phyloP scores from a whole-genome alignment of 2,888 invertebrate genomes.

The Marasmarcha lunaedactyla region DNA sequence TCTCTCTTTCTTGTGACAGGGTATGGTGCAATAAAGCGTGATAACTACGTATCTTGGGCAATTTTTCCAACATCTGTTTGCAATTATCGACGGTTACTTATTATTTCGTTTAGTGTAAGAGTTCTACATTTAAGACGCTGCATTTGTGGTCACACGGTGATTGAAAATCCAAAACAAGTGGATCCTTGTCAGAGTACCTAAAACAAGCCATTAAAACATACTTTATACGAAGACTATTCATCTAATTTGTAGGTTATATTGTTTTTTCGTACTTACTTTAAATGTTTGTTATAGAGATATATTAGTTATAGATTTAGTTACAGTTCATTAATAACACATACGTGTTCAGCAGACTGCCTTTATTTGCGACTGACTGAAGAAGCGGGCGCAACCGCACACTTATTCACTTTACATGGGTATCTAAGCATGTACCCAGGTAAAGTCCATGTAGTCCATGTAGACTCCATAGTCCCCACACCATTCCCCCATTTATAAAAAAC shows the following conservation, averaged over 20 bases:
- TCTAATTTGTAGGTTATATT: constrained; percentile 6
- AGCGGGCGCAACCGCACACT: too few species aligned
- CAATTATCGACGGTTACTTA: constrained; percentile 8
- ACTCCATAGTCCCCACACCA: too few species aligned
- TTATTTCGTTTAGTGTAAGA: constrained; percentile 9
- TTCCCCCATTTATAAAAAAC: too few species aligned
- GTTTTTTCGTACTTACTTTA: constrained; percentile 7
- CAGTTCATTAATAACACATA: too few species aligned
- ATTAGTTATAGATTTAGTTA: too few species aligned
- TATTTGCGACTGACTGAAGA: too few species aligned
- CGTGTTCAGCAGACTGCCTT: too few species aligned
- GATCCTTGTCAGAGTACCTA: constrained; percentile 8
- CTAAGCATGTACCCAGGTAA: too few species aligned
- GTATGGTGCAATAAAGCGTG: constrained; percentile 5
- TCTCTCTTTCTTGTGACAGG: constrained; percentile 3
- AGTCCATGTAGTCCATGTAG: too few species aligned
- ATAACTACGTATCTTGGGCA: constrained; percentile 8
- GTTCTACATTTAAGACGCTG: constrained; percentile 1
- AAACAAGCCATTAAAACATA: constrained; percentile 5
- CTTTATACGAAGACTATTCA: background rate
- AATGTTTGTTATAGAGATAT: constrained; percentile 8
- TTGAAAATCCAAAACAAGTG: constrained; percentile 7
- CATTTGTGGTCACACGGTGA: constrained; percentile 7
- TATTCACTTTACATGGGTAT: too few species aligned
- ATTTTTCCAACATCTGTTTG: constrained; percentile 8